Conservation (phyloP, 2,113 vertebrate genomes). For the Paraplagusia blochii region DNA sequence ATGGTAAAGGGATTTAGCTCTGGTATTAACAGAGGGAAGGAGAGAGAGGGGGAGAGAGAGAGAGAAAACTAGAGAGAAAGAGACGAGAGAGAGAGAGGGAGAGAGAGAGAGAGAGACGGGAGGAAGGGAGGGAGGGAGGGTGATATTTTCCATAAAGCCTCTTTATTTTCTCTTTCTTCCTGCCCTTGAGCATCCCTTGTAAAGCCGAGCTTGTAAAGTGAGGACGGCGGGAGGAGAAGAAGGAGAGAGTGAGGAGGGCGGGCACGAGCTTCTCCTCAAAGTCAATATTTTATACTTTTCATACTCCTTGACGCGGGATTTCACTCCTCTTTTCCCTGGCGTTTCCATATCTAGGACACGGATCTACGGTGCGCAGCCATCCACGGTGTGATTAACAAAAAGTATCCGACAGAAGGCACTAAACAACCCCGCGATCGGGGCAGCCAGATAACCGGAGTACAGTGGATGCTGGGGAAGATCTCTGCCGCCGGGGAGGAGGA, state of each 20-base stretch:
- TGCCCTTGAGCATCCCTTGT: conserved; percentile 82
- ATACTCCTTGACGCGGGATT: conserved; percentile 66
- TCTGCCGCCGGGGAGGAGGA: conserved; percentile 18
- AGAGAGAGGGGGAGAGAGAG: conserved; percentile 53
- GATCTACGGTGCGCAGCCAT: conserved; percentile 52
- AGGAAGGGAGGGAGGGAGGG: conserved; percentile 57
- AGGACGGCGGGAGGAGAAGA: conserved; percentile 54
- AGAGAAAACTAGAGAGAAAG: conserved; percentile 50
- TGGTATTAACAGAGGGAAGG: conserved; percentile 76
- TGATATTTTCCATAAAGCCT: conserved; percentile 79
- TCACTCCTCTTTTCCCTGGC: conserved; percentile 44
- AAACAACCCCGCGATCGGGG: conserved; percentile 46
- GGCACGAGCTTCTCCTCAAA: conserved; percentile 66
- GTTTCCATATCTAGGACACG: conserved; percentile 67
- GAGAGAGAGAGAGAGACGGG: conserved; percentile 17
- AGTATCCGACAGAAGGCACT: background rate
- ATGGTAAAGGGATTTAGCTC: conserved; percentile 86
- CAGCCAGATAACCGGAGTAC: conserved; percentile 52
- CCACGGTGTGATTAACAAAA: conserved; percentile 48
- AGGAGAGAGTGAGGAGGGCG: conserved; percentile 46
- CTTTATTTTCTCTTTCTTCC: conserved; percentile 71
- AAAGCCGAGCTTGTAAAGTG: conserved; percentile 76
- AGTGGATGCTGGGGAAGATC: conserved; percentile 38
- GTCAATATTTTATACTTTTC: conserved; percentile 74
- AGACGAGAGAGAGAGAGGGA: conserved; percentile 14